Base-by-base conservation (phyloP, 2,113 vertebrate genomes). In the Crocuta crocuta region DNA sequence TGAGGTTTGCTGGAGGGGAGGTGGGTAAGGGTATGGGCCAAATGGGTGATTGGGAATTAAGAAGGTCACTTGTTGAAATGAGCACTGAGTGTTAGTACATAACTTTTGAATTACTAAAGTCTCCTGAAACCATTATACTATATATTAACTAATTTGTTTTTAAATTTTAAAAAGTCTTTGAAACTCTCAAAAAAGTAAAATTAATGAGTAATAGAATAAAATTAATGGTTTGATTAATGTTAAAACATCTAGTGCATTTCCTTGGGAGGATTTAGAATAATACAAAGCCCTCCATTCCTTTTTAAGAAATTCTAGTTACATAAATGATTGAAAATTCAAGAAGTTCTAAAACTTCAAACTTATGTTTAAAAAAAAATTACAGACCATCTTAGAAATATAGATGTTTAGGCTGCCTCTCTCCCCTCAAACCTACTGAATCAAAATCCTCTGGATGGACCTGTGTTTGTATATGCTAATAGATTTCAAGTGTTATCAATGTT, bases 171-270 rank as follows among this genome's bases (percentile, higher is more conserved):
- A 55, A 55, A 17, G 17, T 17, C 53, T 55, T 55, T 55, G 15
- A 16, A 55, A 17, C 53, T 55, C 16, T 55, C 53, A 55, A 55
- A 55, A 17, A 55, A 55, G 4, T 17, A 17, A 55, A 55, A 55
- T 55, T 15, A 55, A 55, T 55, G 53, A 55, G 0, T 55, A 55
- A 55, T 55, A 55, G 55, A 87, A 82, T 94, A 85, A 97, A 95
- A 91, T 76, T 91, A 91, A 82, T 81, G 23, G 9, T 63, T 91
- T 85, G 16, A 74, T 92, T 95, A 92, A 94, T 95, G 39, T 96
- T 65, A 33, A 92, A 87, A 89, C 9, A 94, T 17, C 39, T 43
- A 45, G 4, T 65, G 15, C 4, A 45, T 87, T 93, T 94, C 79
- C 76, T 96, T 11, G 10, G 90, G 39, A 70, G 28, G 13, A 71